Evolutionary conservation across 2,888 invertebrate species (phyloP), one percentile per base, ranked within the genome.

Genomic region (Rugalucina vietnamica): DNA sequence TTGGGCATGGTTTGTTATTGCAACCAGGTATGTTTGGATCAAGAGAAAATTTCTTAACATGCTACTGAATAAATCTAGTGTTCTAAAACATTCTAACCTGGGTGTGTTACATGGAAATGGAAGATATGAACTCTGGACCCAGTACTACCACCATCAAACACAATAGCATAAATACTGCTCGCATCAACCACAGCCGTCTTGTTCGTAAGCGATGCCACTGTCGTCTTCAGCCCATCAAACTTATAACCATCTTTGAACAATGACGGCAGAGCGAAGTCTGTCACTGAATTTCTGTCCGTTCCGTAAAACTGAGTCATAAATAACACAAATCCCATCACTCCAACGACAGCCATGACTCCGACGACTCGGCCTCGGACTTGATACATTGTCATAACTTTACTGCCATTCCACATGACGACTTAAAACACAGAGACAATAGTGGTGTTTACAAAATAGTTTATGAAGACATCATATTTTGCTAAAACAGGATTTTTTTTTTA

Each of bases 131-230:
- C 90, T 90, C 99, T 96, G 85, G 98, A 97, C 0, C 98, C 99
- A 0, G 98, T 98, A 81, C 98, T 98, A 1, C 99, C 98, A 4
- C 98, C 98, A 95, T 99, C 99, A 89, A 99, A 97, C 90, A 99
- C 97, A 34, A 98, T 97, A 0, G 98, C 98, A 95, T 98, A 97
- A 70, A 96, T 92, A 21, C 85, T 72, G 43, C 43, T 43, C 1
- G 2, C 21, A 3, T 32, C 12, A 21, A 4, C 65, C 27, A 1
- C 29, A 24, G 14, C 3, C 5, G 27, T 27, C 29, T 5, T 5
- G 2, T 27, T 81, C 24, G 12, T 75, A 24, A 3, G 8, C 14
- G 8, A 18, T 18, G 29, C n/a, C n/a, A 2, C 54, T 29, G 29
- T 14, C n/a, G 39, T 27, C 69, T 37, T n/a, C 36, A 32, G 2